Conservation (phyloP, 1,140 invertebrate genomes). For the Zaprionus ghesquierei region DNA sequence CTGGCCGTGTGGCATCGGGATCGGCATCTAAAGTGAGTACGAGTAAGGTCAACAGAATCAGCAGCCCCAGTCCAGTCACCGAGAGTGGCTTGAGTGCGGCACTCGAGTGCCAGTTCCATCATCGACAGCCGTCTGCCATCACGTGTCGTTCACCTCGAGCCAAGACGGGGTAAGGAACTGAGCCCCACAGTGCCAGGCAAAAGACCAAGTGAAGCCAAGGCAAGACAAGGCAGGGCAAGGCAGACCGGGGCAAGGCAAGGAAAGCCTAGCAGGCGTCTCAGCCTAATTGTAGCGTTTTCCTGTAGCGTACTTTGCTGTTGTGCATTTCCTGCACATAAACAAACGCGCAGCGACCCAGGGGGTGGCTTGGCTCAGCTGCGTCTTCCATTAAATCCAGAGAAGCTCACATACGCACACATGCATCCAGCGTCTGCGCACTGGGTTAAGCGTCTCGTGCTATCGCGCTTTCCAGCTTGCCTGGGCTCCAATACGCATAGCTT, state of each 20-base stretch:
- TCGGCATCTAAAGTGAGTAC: slow-evolving; percentile 83
- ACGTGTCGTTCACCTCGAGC: slow-evolving; percentile 63
- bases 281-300: slow-evolving; percentile 69
- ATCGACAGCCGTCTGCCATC: not conserved
- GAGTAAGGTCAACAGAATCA: slow-evolving; percentile 69
- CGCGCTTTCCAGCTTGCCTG: slow-evolving; percentile 10
- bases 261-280: slow-evolving; percentile 44
- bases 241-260: not conserved
- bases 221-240: not conserved
- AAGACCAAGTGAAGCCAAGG: slow-evolving; percentile 39
- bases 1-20: slow-evolving; percentile 84
- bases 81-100: not conserved
- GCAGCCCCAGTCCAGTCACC: not conserved
- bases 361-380: not conserved
- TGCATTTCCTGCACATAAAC: slow-evolving; percentile 79
- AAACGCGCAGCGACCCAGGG: slow-evolving; percentile 28
- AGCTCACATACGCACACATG: not conserved
- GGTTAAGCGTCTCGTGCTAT: not conserved
- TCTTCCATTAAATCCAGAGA: slow-evolving; percentile 29
- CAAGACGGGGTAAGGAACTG: not conserved
- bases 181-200: slow-evolving; percentile 36
- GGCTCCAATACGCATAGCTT: not conserved
- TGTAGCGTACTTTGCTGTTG: slow-evolving; percentile 62
- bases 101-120: not conserved
- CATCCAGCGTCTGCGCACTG: not conserved